Percentiles rank a stretch among this genome's conserved stretches.
Evolutionary conservation across 1,140 invertebrate species (phyloP).

Genomic region (Cotesia glomerata): DNA sequence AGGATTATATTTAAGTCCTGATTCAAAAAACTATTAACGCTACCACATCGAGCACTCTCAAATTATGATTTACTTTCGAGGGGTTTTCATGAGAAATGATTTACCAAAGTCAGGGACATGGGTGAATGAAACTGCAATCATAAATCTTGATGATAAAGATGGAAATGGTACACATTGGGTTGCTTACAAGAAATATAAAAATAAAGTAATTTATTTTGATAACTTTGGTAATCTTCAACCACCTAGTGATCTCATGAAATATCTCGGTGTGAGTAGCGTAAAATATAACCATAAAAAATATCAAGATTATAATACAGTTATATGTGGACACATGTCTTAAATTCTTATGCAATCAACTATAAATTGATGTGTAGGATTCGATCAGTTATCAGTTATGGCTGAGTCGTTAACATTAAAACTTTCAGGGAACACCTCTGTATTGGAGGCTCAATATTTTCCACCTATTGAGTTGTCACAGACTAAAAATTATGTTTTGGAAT

Average conservation of each 20-base stretch:
- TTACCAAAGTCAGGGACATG: constrained; percentile 31
- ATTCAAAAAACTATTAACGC: constrained; percentile 25
- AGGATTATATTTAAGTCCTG: constrained; percentile 28
- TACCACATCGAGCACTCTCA: constrained; percentile 33
- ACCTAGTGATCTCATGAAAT: constrained; percentile 19
- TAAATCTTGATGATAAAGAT: constrained; percentile 9
- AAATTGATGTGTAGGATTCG: not conserved
- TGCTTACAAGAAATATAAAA: not conserved
- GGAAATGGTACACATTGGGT: not conserved
- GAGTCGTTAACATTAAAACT: constrained; percentile 24
- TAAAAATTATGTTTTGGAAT: constrained; percentile 42
- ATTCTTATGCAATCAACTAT: constrained; percentile 29
- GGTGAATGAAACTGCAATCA: constrained; percentile 23
- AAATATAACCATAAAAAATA: constrained; percentile 6
- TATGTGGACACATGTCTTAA: constrained; percentile 41
- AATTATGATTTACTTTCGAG: constrained; percentile 40
- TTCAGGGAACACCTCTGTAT: constrained; percentile 23
- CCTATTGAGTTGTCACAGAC: constrained; percentile 20
- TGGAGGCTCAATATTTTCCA: constrained; percentile 35
- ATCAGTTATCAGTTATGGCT: not conserved
- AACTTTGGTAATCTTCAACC: constrained; percentile 45
- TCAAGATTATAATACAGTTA: constrained; percentile 36
- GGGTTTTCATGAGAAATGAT: constrained; percentile 41
- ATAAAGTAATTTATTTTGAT: not conserved
- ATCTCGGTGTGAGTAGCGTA: constrained; percentile 16